These are phyloP conservation scores for Pavo muticus DNA, from an alignment of 2,113 vertebrate species.

Conservation along the genomic window DNA sequence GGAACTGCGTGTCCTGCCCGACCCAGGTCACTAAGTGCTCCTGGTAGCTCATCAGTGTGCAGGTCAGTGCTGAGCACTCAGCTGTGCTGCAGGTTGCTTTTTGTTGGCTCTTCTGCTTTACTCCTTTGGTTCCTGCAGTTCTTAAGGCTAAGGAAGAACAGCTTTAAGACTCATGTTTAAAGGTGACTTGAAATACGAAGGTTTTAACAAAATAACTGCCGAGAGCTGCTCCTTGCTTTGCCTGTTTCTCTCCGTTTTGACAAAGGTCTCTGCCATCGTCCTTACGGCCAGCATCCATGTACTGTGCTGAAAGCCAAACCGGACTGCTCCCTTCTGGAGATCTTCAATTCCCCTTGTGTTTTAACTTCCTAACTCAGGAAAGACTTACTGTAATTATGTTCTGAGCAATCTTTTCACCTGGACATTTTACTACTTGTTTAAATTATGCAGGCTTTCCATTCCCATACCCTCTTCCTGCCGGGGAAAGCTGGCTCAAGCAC, in stretches of 20 bases:
- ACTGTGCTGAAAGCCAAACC: not conserved
- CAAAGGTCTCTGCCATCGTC: not conserved
- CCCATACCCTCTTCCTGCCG: not conserved
- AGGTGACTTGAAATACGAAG: not conserved
- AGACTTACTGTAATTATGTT: conserved; percentile 2
- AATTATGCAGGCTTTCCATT: not conserved
- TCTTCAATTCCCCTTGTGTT: not conserved
- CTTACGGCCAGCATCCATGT: not conserved
- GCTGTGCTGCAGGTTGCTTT: not conserved
- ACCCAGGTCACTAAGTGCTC: not conserved
- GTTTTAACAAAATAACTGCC: not conserved
- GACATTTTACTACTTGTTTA: conserved; percentile 16
- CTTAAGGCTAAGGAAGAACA: not conserved
- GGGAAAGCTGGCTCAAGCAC: not conserved
- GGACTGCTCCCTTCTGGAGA: not conserved
- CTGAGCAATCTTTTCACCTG: conserved; percentile 47
- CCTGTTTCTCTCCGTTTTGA: not conserved
- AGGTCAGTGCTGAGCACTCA: not conserved
- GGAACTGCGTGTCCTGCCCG: not conserved
- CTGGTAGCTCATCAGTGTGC: not conserved
- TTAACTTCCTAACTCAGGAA: conserved; percentile 12
- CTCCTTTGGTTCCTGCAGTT: not conserved
- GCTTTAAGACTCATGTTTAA: not conserved
- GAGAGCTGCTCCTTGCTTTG: not conserved
- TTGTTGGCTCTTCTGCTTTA: not conserved